Conservation (phyloP, 2,888 invertebrate species). For the Fabriciana adippe region DNA sequence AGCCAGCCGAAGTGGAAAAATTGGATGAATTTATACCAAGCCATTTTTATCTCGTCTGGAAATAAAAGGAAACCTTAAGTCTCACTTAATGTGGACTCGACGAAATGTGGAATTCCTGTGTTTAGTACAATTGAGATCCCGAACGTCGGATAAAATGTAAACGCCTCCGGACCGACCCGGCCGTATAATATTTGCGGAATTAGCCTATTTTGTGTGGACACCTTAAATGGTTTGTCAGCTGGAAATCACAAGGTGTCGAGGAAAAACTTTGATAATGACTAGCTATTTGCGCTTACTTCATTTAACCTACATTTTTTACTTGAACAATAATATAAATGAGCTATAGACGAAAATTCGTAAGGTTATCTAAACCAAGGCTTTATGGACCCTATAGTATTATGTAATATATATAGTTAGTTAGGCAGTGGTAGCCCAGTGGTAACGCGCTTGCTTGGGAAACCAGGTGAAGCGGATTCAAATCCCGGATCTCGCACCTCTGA, state of each 20-base stretch:
- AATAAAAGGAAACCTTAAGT: constrained; percentile 36
- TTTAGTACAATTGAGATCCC: constrained; percentile 36
- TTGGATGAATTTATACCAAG: constrained; percentile 32
- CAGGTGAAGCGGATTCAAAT: too few species aligned
- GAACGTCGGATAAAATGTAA: constrained; percentile 32
- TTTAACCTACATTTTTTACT: background rate
- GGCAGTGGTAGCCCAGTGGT: too few species aligned
- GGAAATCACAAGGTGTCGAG: constrained; percentile 17
- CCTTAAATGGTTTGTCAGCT: constrained; percentile 24
- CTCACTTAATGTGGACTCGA: constrained; percentile 33
- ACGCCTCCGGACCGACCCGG: constrained; percentile 20
- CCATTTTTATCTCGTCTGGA: constrained; percentile 29
- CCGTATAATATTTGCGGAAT: constrained; percentile 36
- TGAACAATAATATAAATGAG: too few species aligned
- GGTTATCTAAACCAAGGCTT: too few species aligned
- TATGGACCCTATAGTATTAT: too few species aligned
- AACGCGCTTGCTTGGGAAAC: too few species aligned
- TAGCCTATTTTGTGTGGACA: constrained; percentile 33
- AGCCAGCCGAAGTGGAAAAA: constrained; percentile 25
- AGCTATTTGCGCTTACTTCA: constrained; percentile 1
- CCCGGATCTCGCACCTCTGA: too few species aligned
- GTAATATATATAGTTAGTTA: too few species aligned
- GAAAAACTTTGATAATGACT: constrained; percentile 9
- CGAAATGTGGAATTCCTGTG: constrained; percentile 30
- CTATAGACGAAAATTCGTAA: too few species aligned